These are phyloP conservation scores for Cantharis nigra DNA, from an alignment of 2,888 invertebrate genomes.

Conservation along the genomic window DNA sequence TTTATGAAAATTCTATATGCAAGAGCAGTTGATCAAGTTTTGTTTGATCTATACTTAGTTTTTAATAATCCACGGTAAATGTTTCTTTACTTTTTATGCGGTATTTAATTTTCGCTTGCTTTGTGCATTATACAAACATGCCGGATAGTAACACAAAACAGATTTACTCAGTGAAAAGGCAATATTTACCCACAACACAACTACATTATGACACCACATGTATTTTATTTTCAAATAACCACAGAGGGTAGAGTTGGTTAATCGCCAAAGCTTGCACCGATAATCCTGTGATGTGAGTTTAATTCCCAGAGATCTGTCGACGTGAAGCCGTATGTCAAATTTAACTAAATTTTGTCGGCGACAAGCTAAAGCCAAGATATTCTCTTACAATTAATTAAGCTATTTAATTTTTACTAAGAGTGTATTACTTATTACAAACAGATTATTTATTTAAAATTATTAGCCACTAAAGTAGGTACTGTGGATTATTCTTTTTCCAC, in stretches of 20 bases:
- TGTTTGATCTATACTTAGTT: not conserved
- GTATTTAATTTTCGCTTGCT: not conserved
- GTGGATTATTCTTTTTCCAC: no score
- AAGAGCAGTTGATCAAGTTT: not conserved
- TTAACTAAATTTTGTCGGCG: constrained; percentile 14
- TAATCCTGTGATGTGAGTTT: constrained; percentile 22
- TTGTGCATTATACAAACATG: constrained; percentile 20
- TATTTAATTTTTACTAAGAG: not conserved
- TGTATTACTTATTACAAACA: not conserved
- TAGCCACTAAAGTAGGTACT: not conserved
- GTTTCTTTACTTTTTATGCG: not conserved
- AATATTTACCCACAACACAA: constrained; percentile 40
- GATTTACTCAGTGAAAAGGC: constrained; percentile 29
- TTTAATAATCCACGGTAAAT: not conserved
- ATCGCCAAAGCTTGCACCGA: constrained; percentile 24
- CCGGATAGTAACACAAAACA: constrained; percentile 21
- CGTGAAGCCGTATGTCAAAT: constrained; percentile 13
- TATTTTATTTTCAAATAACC: constrained; percentile 40
- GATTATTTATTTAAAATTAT: not conserved
- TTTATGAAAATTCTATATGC: not conserved
- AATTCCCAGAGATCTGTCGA: constrained; percentile 5
- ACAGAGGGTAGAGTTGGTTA: constrained; percentile 26
- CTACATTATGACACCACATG: constrained; percentile 35
- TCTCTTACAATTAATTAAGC: constrained; percentile 1
- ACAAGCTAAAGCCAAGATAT: not conserved